Evolutionary conservation across 2,113 vertebrate species (phyloP), one percentile per base, ranked within the genome.

Genomic region (Pseudorhombus dupliciocellatus): DNA sequence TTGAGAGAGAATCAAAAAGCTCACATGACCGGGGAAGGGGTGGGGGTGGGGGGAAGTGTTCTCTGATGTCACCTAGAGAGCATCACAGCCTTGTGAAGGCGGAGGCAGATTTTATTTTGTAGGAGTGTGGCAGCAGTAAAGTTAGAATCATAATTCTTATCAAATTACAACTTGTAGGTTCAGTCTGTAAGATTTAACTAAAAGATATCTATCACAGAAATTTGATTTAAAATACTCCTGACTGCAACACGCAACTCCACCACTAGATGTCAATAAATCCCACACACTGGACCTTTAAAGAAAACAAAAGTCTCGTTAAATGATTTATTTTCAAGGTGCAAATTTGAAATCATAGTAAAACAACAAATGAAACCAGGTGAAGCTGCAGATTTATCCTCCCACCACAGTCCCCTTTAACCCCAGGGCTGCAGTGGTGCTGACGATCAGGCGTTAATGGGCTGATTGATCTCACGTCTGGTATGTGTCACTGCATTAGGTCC

Each of bases 401-500:
- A 0, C 11, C 53, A 66, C 1, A 8, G 4, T 76, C 2, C 5
- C 53, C 25, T 37, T 69, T 70, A 50, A 77, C 46, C 50, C 52
- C 52, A 0, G 14, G 30, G 66, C 55, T 66, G 0, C 31, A 24
- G 52, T 53, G 22, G 51, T 63, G 76, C 70, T 54, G 70, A 61
- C 54, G 25, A 79, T 83, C 58, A 37, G 11, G 12, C n/a, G 34
- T 37, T 37, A 37, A 37, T 11, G 59, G 60, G 62, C 75, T 73
- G 56, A 86, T 84, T 67, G 73, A 84, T 83, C 60, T 78, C 79
- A 70, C 56, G 75, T 85, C 40, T 72, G 61, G 56, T 84, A 73
- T 80, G 65, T 80, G 79, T 81, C 83, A 85, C 46, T 51, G 67
- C 77, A 84, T 67, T 82, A 80, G 81, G 56, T 79, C 48, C 66